phyloP scores from a whole-genome alignment of 2,888 invertebrate species.

The Aphodius sticticus region DNA sequence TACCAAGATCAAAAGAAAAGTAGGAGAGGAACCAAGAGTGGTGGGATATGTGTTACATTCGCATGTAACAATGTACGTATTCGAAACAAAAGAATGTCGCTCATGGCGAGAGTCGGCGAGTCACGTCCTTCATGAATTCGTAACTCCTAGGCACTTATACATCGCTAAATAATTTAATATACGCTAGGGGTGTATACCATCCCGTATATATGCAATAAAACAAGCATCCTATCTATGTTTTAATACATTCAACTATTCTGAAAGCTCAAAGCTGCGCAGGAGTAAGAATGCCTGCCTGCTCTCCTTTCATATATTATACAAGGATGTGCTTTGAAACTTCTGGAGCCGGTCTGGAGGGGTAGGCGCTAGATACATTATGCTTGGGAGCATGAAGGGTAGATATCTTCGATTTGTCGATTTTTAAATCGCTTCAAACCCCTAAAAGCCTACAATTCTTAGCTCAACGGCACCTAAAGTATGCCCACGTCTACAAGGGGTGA shows the following conservation, averaged over 20 bases:
- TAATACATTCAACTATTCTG: not conserved
- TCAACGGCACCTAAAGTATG: not conserved
- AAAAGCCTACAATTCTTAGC: not conserved
- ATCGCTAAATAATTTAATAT: not conserved
- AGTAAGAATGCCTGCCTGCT: not conserved
- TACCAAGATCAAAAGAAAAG: too few relatives aligned
- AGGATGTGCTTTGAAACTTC: not conserved
- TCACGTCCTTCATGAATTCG: too few relatives aligned
- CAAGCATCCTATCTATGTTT: not conserved
- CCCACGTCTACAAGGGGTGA: too few relatives aligned
- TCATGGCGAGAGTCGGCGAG: too few relatives aligned
- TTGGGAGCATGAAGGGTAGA: not conserved
- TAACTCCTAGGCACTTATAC: too few relatives aligned
- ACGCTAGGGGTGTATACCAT: not conserved
- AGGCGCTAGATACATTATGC: not conserved
- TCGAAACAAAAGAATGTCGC: too few relatives aligned
- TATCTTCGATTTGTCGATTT: not conserved
- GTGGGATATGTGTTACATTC: too few relatives aligned
- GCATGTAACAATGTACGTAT: too few relatives aligned
- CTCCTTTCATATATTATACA: not conserved
- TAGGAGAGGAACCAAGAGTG: too few relatives aligned
- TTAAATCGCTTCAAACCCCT: not conserved
- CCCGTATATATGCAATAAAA: not conserved
- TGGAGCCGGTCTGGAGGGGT: not conserved
- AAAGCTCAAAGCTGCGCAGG: not conserved